Percentiles rank a stretch among this genome's conserved stretches.
Evolutionary conservation across 2,888 invertebrate genomes (phyloP).

Genomic region (Ceratothoa steindachneri): DNA sequence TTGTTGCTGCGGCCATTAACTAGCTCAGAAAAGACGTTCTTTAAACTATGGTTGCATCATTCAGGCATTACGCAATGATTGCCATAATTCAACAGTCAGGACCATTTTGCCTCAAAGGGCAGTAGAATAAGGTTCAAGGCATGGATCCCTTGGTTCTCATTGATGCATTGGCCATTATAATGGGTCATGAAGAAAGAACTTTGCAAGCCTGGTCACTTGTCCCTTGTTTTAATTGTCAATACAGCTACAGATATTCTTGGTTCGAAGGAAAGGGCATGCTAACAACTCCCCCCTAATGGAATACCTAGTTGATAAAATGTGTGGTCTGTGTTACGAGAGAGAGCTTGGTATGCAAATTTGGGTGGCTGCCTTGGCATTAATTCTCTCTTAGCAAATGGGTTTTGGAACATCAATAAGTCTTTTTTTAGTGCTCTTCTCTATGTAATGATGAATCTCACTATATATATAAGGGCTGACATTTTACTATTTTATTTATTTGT

Average conservation of each 20-base stretch:
- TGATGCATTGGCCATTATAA: constrained; percentile 86
- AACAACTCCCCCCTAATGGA: constrained; percentile 88
- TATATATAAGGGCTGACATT: too few species aligned
- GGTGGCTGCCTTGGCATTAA: constrained; percentile 92
- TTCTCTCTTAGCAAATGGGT: constrained; percentile 87
- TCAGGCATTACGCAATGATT: constrained; percentile 90
- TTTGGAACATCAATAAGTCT: constrained; percentile 76
- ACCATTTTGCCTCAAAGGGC: constrained; percentile 57
- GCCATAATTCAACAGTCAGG: constrained; percentile 86
- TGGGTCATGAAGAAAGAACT: constrained; percentile 97
- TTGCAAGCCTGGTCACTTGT: constrained; percentile 86
- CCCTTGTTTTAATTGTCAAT: constrained; percentile 80
- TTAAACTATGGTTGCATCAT: constrained; percentile 80
- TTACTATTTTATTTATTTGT: too few species aligned
- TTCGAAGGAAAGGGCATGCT: constrained; percentile 78
- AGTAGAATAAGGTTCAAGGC: constrained; percentile 63
- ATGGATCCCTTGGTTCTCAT: constrained; percentile 85
- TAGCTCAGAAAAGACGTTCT: constrained; percentile 78
- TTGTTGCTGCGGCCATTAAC: constrained; percentile 91
- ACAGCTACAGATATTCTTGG: constrained; percentile 83
- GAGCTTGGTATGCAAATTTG: constrained; percentile 96
- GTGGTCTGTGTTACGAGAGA: constrained; percentile 88
- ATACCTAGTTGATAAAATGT: constrained; percentile 89
- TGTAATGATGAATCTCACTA: constrained; percentile 89
- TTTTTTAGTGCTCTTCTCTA: constrained; percentile 83